These are phyloP conservation scores for Etheostoma cragini DNA, from an alignment of 2,113 vertebrate species.

Conservation along the genomic window DNA sequence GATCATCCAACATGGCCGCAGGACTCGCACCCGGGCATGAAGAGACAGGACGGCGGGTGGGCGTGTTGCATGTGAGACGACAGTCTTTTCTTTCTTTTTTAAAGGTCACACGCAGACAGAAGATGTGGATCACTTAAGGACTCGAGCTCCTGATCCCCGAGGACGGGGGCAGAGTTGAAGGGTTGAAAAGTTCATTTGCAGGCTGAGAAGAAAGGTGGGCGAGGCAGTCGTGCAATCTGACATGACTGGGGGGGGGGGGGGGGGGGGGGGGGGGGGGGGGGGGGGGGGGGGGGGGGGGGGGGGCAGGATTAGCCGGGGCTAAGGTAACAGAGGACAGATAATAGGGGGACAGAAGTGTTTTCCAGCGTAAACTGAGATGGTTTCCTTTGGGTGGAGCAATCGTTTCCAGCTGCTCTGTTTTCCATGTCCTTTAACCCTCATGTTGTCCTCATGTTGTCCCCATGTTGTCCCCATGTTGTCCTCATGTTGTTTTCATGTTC, in stretches of 20 bases:
- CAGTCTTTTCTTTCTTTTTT: background rate
- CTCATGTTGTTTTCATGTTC: too few relatives aligned
- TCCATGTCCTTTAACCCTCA: background rate
- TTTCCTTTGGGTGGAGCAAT: slow-evolving; percentile 18
- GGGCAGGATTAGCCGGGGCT: slow-evolving; percentile 52
- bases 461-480: too few relatives aligned
- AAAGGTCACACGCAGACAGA: slow-evolving; percentile 38
- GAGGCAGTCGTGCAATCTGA: slow-evolving; percentile 65
- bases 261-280: slow-evolving; percentile 44
- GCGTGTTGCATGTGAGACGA: slow-evolving; percentile 20
- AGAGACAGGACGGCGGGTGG: slow-evolving; percentile 46
- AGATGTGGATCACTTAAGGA: slow-evolving; percentile 25
- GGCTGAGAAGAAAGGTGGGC: slow-evolving; percentile 53
- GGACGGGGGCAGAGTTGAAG: slow-evolving; percentile 63
- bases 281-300: slow-evolving; percentile 36
- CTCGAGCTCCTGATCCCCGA: slow-evolving; percentile 28
- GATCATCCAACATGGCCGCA: slow-evolving; percentile 42
- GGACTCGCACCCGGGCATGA: slow-evolving; percentile 54
- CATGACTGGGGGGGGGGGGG: slow-evolving; percentile 31
- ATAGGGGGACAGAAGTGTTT: slow-evolving; percentile 45
- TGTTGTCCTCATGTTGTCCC: too few relatives aligned
- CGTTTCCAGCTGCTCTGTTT: slow-evolving; percentile 9
- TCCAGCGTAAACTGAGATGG: slow-evolving; percentile 41
- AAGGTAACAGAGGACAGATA: slow-evolving; percentile 62
- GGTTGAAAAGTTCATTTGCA: slow-evolving; percentile 75